Evolutionary conservation across 2,797 vertebrate species (phyloP), one percentile per base, ranked within the genome.

Genomic region (Malacoctenus gilli): DNA sequence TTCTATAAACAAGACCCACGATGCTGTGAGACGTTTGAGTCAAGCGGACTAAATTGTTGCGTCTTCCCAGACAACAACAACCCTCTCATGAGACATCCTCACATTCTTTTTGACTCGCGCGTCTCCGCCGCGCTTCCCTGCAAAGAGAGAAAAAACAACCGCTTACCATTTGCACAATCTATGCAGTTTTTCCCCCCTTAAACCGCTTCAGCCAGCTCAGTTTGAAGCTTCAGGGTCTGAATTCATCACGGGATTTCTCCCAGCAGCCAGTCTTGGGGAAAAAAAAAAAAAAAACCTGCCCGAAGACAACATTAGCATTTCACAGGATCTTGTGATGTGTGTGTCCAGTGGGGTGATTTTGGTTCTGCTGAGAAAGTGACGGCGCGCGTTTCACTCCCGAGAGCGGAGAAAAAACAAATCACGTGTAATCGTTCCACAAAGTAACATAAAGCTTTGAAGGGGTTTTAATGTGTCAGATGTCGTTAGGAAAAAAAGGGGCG

Each of bases 231-330:
- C 35, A 18, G 49, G 42, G 44, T 57, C 54, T n/a, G n/a, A n/a
- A n/a, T n/a, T n/a, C 23, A 35, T 69, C 65, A 68, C 21, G 61
- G 51, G 36, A 15, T 60, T 61, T 59, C n/a, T n/a, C n/a, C n/a
- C n/a, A n/a, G n/a, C n/a, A n/a, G n/a, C n/a, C n/a, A n/a, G n/a
- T 69, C 49, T 59, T 49, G 18, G n/a, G n/a, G n/a, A n/a, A n/a
- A n/a, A n/a, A n/a, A n/a, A n/a, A n/a, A n/a, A n/a, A 70, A 73
- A 80, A 61, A 28, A 41, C 31, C 34, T 4, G n/a, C 59, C 52
- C 2, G 1, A 20, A 46, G 59, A 61, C 37, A 70, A 65, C 48
- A 48, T 74, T 68, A 60, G 51, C 71, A 59, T 77, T 74, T 74
- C 20, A 47, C 30, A 38, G 42, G 60, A 42, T 65, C 38, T 77